A percentile compares a stretch with the other conserved stretches of the same genome.
Evolutionary conservation across 2,113 vertebrate species (phyloP).

Genomic region (Burhinus oedicnemus): DNA sequence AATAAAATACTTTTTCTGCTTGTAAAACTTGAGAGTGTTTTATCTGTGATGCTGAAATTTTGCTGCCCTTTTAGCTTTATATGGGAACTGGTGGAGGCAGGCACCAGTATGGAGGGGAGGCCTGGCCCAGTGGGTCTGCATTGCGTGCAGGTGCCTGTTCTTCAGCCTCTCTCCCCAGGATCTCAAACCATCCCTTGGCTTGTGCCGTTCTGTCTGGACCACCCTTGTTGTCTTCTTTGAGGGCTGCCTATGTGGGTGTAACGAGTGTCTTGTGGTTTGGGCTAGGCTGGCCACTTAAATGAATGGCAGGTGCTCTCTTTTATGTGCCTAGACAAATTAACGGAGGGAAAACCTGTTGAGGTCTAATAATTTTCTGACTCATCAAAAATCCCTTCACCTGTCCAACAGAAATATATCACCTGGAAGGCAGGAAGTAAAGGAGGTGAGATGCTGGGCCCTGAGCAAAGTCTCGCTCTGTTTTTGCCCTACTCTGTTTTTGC

Average conservation of each 20-base stretch:
- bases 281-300: too few relatives aligned
- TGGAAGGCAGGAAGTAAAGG: background rate
- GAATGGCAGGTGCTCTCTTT: too few relatives aligned
- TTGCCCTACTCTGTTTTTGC: background rate
- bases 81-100: background rate
- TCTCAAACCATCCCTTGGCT: background rate
- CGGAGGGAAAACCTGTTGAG: background rate
- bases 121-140: background rate
- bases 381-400: background rate
- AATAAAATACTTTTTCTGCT: slow-evolving; percentile 34
- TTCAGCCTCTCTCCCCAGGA: background rate
- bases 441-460: background rate
- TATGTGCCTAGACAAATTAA: background rate
- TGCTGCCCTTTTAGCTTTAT: background rate
- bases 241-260: background rate
- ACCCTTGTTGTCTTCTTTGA: too few relatives aligned
- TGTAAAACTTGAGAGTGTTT: background rate
- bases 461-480: background rate
- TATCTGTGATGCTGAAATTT: background rate
- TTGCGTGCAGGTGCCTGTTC: background rate
- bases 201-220: background rate
- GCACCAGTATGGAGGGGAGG: background rate
- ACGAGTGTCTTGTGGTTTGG: background rate
- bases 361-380: background rate
- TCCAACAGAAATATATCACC: background rate